These are phyloP conservation scores for Diplodus sargus DNA, from an alignment of 2,797 vertebrate species.

Conservation along the genomic window DNA sequence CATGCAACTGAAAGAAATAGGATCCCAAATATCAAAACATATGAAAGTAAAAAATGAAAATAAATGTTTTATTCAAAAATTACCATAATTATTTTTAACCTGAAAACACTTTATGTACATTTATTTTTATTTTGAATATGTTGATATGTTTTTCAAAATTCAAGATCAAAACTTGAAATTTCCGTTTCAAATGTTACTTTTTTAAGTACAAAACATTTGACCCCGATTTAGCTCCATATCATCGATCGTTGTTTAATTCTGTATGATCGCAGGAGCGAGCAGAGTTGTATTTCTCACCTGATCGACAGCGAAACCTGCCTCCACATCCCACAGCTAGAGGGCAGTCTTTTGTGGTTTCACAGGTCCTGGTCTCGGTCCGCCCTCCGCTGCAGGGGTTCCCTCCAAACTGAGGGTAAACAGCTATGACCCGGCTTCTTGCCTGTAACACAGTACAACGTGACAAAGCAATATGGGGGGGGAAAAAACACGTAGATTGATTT, in stretches of 20 bases:
- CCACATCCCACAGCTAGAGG: constrained; percentile 90
- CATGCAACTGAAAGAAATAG: no score
- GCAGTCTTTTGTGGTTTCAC: constrained; percentile 86
- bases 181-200: no score
- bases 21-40: no score
- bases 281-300: constrained; percentile 80
- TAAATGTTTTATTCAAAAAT: no score
- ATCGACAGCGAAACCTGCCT: constrained; percentile 90
- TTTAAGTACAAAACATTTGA: no score
- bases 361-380: constrained; percentile 80
- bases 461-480: neutral
- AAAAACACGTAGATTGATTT: neutral
- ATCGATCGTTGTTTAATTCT: neutral
- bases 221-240: no score
- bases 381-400: constrained; percentile 85
- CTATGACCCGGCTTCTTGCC: constrained; percentile 85
- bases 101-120: no score
- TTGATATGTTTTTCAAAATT: no score
- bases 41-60: no score
- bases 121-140: no score
- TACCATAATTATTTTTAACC: no score
- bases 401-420: constrained; percentile 88
- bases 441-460: constrained; percentile 57
- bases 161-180: no score
- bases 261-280: neutral